Evolutionary conservation across 2,113 vertebrate species (phyloP).

Genomic region (Anguilla rostrata): DNA sequence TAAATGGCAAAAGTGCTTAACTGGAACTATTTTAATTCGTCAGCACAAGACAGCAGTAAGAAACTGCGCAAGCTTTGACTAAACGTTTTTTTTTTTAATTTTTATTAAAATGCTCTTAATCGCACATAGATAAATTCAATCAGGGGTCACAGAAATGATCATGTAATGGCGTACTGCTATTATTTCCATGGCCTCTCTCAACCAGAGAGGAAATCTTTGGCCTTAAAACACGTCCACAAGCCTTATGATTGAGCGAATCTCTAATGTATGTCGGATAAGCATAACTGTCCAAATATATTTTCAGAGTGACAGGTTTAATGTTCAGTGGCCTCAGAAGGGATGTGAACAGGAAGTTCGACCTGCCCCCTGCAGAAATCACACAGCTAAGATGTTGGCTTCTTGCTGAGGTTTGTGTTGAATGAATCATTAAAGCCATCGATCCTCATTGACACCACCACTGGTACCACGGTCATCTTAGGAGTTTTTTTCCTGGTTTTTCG

Average conservation of each 20-base stretch:
- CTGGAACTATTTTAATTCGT: not conserved
- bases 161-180: not conserved
- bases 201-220: not conserved
- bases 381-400: not conserved
- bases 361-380: not conserved
- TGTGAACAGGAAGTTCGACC: not conserved
- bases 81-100: not conserved
- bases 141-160: not conserved
- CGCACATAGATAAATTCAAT: not conserved
- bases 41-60: not conserved
- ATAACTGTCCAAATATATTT: not conserved
- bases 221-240: not conserved
- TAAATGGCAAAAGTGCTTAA: not conserved
- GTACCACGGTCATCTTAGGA: not conserved
- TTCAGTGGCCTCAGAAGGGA: not conserved
- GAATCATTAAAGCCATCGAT: not conserved
- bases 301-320: not conserved
- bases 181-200: not conserved
- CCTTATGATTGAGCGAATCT: not conserved
- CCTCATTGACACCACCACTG: not conserved
- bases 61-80: not conserved
- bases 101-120: not conserved
- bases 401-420: not conserved
- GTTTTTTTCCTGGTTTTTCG: not conserved
- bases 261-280: not conserved